Evolutionary conservation across 35 echinoderm and acorn worm genomes (phyloP).

Genomic region (Chiridota heheva): DNA sequence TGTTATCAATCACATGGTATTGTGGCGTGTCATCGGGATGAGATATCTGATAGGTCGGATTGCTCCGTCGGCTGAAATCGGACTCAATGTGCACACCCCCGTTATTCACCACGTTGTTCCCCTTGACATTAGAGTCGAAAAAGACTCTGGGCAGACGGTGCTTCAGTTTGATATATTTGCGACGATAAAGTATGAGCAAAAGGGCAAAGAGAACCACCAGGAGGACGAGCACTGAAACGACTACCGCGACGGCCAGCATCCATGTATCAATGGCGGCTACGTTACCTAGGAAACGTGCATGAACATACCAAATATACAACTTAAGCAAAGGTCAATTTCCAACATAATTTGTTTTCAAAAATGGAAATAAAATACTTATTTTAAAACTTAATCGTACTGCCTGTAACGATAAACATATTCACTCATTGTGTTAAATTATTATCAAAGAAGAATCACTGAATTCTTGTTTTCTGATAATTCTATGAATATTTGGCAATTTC

Average conservation of each 20-base stretch:
- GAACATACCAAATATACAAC: not conserved
- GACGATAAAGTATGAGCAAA: constrained; percentile 77
- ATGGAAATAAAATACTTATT: not conserved
- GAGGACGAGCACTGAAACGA: constrained; percentile 67
- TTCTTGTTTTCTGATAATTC: too few relatives aligned
- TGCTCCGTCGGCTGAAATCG: constrained; percentile 64
- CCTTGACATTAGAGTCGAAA: constrained; percentile 46
- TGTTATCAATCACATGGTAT: constrained; percentile 95
- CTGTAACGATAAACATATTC: too few relatives aligned
- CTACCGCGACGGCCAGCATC: constrained; percentile 46
- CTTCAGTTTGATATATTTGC: constrained; percentile 94
- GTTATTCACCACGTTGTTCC: not conserved
- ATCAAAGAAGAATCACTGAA: too few relatives aligned
- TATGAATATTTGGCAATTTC: too few relatives aligned
- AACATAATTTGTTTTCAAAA: not conserved
- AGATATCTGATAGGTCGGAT: constrained; percentile 94
- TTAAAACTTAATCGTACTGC: not conserved
- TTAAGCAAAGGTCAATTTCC: not conserved
- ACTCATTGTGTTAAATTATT: too few relatives aligned
- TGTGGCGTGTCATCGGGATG: constrained; percentile 88
- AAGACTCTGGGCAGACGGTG: constrained; percentile 60
- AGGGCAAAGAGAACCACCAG: constrained; percentile 66
- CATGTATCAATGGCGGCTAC: not conserved
- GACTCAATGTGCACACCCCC: constrained; percentile 12
- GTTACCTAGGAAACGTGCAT: not conserved